phyloP scores from a whole-genome alignment of 1,140 invertebrate species.

The Goniozus legneri region DNA sequence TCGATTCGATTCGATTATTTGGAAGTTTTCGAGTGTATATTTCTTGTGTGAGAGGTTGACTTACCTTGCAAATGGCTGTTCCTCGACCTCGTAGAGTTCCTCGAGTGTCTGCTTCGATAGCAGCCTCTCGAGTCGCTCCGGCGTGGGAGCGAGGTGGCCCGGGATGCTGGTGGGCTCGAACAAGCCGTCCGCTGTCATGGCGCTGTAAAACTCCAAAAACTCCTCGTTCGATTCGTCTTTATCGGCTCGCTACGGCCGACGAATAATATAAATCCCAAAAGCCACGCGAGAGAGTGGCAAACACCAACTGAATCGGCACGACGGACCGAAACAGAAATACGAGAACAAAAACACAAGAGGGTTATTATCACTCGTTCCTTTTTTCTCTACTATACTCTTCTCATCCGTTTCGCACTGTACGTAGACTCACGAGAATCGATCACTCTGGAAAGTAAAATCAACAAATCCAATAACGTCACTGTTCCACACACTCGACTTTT shows the following conservation, averaged over 20 bases:
- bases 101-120: conserved; percentile 54
- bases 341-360: conserved; percentile 2
- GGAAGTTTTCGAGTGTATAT: too few relatives aligned
- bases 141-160: conserved; percentile 54
- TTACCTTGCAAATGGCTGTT: conserved; percentile 57
- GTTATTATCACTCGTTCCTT: too few relatives aligned
- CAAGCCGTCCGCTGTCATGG: conserved; percentile 48
- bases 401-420: too few relatives aligned
- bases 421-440: too few relatives aligned
- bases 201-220: too few relatives aligned
- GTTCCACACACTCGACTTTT: too few relatives aligned
- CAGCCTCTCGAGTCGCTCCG: conserved; percentile 50
- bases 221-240: too few relatives aligned
- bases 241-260: background rate
- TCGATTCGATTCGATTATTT: too few relatives aligned
- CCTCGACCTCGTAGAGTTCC: conserved; percentile 55
- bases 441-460: too few relatives aligned
- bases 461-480: too few relatives aligned
- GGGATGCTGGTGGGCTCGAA: conserved; percentile 52
- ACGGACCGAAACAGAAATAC: background rate
- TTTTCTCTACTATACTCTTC: too few relatives aligned
- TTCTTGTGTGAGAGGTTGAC: too few relatives aligned
- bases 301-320: background rate
- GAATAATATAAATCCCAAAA: background rate
- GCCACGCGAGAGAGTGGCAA: background rate